phyloP scores from a whole-genome alignment of 2,888 invertebrate species.

The Plagiodera versicolora region DNA sequence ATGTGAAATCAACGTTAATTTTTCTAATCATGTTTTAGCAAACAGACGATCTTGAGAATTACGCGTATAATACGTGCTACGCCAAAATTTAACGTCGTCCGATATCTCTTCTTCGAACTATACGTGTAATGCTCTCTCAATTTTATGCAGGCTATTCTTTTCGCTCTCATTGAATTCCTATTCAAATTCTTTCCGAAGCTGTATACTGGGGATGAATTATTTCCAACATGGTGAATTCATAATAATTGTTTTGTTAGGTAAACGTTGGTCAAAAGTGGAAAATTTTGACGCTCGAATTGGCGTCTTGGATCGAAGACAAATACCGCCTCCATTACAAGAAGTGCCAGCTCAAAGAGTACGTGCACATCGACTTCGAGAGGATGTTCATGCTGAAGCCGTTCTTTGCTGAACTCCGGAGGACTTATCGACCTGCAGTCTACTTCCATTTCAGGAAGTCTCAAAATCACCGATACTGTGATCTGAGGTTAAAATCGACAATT shows the following conservation, averaged over 20 bases:
- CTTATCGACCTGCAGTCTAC: conserved; percentile 75
- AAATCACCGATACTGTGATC: conserved; percentile 67
- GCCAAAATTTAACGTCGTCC: too few species aligned
- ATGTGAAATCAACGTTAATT: too few species aligned
- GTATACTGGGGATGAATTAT: too few species aligned
- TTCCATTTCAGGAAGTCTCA: conserved; percentile 71
- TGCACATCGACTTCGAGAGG: conserved; percentile 77
- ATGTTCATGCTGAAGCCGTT: conserved; percentile 89
- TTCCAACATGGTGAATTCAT: too few species aligned
- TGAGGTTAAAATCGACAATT: conserved; percentile 68
- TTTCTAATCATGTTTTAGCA: too few species aligned
- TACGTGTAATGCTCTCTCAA: too few species aligned
- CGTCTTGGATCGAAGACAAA: conserved; percentile 81
- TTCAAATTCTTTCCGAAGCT: too few species aligned
- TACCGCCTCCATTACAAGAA: conserved; percentile 69
- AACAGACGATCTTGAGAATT: too few species aligned
- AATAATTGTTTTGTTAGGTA: conserved; percentile 49
- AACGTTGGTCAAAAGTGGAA: conserved; percentile 81
- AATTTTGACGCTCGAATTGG: conserved; percentile 72
- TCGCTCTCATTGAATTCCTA: too few species aligned
- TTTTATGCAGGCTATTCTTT: too few species aligned
- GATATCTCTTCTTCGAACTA: too few species aligned
- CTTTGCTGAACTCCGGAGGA: conserved; percentile 74
- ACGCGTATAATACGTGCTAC: too few species aligned
- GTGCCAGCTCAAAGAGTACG: conserved; percentile 76